phyloP scores from a whole-genome alignment of 2,797 vertebrate species.

The Typhlichthys eigenmanni region DNA sequence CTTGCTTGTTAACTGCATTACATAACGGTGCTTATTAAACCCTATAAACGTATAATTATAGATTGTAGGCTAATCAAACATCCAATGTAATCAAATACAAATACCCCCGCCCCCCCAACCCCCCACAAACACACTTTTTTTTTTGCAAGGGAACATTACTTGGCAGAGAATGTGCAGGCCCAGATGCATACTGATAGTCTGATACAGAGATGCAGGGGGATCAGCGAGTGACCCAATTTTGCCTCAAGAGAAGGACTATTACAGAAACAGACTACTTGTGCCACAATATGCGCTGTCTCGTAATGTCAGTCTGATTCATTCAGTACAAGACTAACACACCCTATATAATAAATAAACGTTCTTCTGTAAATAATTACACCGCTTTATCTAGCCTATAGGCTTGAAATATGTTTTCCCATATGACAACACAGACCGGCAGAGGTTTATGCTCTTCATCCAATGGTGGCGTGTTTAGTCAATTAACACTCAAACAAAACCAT shows the following conservation, averaged over 20 bases:
- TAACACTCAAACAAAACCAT: not conserved
- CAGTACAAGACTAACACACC: not conserved
- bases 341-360: not conserved
- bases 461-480: not conserved
- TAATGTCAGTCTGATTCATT: constrained; percentile 3
- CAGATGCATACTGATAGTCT: constrained; percentile 27
- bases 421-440: constrained; percentile 33
- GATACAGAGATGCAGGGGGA: constrained; percentile 37
- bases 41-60: too few relatives aligned
- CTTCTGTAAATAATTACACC: not conserved
- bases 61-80: too few relatives aligned
- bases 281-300: constrained; percentile 23
- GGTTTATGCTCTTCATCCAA: constrained; percentile 5
- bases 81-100: too few relatives aligned
- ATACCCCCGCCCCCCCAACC: too few relatives aligned
- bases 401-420: not conserved
- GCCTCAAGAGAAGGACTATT: constrained; percentile 51
- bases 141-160: not conserved
- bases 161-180: constrained; percentile 22
- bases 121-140: not conserved
- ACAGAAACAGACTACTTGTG: constrained; percentile 29
- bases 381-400: not conserved
- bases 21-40: not conserved
- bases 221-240: constrained; percentile 74
- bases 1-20: not conserved